These are phyloP conservation scores for Lagria hirta DNA, from an alignment of 2,888 invertebrate genomes.

Conservation along the genomic window DNA sequence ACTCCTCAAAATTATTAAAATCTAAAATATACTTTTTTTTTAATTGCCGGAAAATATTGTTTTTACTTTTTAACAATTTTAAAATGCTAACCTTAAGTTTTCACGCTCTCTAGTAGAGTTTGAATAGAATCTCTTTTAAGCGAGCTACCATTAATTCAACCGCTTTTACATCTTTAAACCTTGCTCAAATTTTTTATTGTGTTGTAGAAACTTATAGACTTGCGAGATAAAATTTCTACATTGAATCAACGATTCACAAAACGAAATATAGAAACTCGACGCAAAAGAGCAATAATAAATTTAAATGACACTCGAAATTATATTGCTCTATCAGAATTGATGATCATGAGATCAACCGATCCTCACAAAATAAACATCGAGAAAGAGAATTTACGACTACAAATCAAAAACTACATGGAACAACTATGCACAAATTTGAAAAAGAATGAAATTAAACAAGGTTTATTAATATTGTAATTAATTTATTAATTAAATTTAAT, in stretches of 20 bases:
- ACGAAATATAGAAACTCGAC: constrained; percentile 5
- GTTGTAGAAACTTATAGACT: constrained; percentile 19
- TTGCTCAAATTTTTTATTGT: constrained; percentile 1
- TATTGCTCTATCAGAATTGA: constrained; percentile 21
- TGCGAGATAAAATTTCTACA: constrained; percentile 17
- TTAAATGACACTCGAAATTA: constrained; percentile 16
- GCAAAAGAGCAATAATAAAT: constrained; percentile 4
- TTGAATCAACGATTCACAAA: background rate
- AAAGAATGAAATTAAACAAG: constrained; percentile 6
- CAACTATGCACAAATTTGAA: constrained; percentile 15
- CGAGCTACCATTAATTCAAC: no score
- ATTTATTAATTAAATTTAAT: background rate
- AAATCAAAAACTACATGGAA: constrained; percentile 16
- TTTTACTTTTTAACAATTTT: no score
- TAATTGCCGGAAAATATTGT: no score
- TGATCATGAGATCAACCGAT: constrained; percentile 16
- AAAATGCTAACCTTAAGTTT: no score
- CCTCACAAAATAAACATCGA: constrained; percentile 5
- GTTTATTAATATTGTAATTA: background rate
- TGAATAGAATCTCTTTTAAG: no score
- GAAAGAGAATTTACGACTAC: constrained; percentile 17
- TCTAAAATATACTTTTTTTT: no score
- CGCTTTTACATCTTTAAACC: no score
- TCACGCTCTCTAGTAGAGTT: no score
- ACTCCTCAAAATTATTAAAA: no score